Evolutionary conservation across 2,797 vertebrate genomes (phyloP).

Genomic region (Propithecus deckenii): DNA sequence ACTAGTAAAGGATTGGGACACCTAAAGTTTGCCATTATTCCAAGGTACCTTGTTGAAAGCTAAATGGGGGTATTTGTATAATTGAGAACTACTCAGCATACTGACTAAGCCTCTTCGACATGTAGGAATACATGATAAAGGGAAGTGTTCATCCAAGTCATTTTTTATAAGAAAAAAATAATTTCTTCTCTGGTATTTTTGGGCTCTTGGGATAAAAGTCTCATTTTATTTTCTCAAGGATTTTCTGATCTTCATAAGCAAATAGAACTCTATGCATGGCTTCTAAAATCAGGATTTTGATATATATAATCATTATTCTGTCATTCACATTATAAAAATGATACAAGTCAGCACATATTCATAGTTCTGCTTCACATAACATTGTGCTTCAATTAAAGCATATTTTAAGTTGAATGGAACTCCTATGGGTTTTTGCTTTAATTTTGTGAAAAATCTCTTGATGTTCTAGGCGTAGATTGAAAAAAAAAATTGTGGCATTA

Average conservation of each 20-base stretch:
- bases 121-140: not conserved
- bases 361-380: conserved; percentile 50
- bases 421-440: not conserved
- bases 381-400: conserved; percentile 29
- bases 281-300: conserved; percentile 59
- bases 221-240: not conserved
- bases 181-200: not conserved
- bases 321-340: conserved; percentile 60
- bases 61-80: not conserved
- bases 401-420: not conserved
- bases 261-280: not conserved
- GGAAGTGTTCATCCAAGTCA: not conserved
- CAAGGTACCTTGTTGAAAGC: not conserved
- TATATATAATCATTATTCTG: conserved; percentile 56
- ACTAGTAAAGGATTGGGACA: not conserved
- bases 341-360: conserved; percentile 56
- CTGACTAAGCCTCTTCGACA: not conserved
- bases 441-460: not conserved
- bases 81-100: not conserved
- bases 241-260: conserved; percentile 23
- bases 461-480: not conserved
- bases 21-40: not conserved
- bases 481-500: not conserved
- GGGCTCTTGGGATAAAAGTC: not conserved
- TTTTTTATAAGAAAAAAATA: not conserved